Percentiles rank a stretch among this genome's conserved stretches.
Evolutionary conservation across 2,113 vertebrate species (phyloP).

Genomic region (Porphyrio hochstetteri): DNA sequence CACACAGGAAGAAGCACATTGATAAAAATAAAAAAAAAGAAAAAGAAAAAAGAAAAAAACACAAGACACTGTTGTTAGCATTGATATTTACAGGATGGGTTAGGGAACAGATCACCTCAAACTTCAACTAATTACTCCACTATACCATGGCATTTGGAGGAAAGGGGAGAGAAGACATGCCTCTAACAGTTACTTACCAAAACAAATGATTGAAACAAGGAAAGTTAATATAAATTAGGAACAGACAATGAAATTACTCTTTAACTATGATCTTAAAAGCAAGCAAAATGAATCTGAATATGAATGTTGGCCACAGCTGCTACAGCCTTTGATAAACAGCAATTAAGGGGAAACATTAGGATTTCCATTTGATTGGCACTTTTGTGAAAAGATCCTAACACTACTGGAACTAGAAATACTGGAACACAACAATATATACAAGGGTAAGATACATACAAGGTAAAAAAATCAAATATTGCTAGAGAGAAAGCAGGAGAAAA

Average conservation of each 20-base stretch:
- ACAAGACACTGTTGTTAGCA: constrained; percentile 89
- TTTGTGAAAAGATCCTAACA: not conserved
- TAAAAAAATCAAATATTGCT: not conserved
- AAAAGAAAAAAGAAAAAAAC: constrained; percentile 46
- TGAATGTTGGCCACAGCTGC: constrained; percentile 35
- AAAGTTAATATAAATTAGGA: constrained; percentile 60
- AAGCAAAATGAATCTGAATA: constrained; percentile 44
- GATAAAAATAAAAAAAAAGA: constrained; percentile 52
- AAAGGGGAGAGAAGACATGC: not conserved
- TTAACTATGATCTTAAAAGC: constrained; percentile 48
- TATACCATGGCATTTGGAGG: constrained; percentile 3
- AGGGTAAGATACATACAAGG: not conserved
- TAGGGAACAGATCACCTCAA: constrained; percentile 77
- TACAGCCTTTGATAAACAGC: constrained; percentile 9
- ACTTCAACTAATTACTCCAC: constrained; percentile 22
- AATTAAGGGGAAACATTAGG: not conserved
- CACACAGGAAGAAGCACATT: constrained; percentile 80
- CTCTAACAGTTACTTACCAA: constrained; percentile 66
- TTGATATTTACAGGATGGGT: constrained; percentile 79
- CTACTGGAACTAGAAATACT: not conserved
- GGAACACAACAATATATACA: not conserved
- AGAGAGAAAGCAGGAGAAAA: not conserved
- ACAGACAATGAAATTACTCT: constrained; percentile 55
- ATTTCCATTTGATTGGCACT: not conserved
- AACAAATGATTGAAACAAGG: constrained; percentile 60